Percentiles rank a stretch among this genome's conserved stretches.
Evolutionary conservation across 2,888 invertebrate genomes (phyloP).

Genomic region (Chrysina gloriosa): DNA sequence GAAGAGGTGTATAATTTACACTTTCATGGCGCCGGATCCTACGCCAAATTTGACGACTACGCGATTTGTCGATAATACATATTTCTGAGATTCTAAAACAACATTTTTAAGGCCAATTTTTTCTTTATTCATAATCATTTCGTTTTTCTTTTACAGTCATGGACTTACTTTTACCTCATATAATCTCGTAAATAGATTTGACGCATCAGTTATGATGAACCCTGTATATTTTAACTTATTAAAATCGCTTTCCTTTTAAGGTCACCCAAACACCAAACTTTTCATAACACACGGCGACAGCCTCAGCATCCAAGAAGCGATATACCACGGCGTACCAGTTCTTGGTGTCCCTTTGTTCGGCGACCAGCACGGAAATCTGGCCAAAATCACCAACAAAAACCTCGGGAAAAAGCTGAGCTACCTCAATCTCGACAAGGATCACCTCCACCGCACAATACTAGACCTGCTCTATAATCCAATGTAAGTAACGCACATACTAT

Average conservation of each 20-base stretch:
- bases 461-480: slow-evolving; percentile 45
- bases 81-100: no score
- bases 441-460: slow-evolving; percentile 46
- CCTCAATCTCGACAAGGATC: slow-evolving; percentile 46
- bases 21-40: no score
- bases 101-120: no score
- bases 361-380: slow-evolving; percentile 57
- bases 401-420: slow-evolving; percentile 50
- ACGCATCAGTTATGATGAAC: no score
- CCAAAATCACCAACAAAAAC: slow-evolving; percentile 53
- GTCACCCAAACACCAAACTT: slow-evolving; percentile 49
- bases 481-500: slow-evolving; percentile 29
- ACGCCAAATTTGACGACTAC: no score
- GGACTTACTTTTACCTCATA: no score
- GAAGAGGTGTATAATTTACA: no score
- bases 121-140: no score
- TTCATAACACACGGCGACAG: slow-evolving; percentile 54
- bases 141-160: no score
- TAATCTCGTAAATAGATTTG: no score
- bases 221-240: no score
- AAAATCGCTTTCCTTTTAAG: neutral
- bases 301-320: slow-evolving; percentile 53
- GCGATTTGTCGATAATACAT: no score
- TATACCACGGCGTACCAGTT: slow-evolving; percentile 51
- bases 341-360: slow-evolving; percentile 55